Evolutionary conservation across 1,140 invertebrate species (phyloP), one percentile per base, ranked within the genome.

Genomic region (Drosophila kepulauana): DNA sequence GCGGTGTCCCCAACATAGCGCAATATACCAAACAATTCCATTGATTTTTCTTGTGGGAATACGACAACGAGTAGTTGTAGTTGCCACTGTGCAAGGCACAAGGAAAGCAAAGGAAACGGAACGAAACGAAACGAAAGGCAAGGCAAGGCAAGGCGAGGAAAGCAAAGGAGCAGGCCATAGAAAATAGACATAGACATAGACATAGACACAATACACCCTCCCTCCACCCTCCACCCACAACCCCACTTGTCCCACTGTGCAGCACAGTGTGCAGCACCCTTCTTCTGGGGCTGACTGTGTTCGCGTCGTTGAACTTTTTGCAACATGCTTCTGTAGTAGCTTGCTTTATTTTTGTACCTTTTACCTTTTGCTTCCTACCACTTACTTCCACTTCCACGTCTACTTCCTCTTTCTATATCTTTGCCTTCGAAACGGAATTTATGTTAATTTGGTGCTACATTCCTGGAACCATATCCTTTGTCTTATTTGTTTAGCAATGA

Each of bases 31-130:
- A 88, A 89, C 84, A 89, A 88, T 89, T 88, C 85, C 84, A 88
- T 88, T 88, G 84, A 88, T 88, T 88, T 88, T 88, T 88, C 84
- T 88, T 89, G 81, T 88, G 84, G 84, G 84, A 88, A 89, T 88
- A 74, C 59, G 71, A 78, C 38, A 10, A 41, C 56, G 71, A 66
- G 57, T 59, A 84, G 81, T 77, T 74, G 65, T 20, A 20, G 54
- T 25, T 62, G 81, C 56, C 20, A 25, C 20, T 25, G 20, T 25
- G 3, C 20, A 25, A 25, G 20, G 20, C 20, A 25, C 3, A 25
- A 25, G 20, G 20, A 25, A 25, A 25, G 20, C 20, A 25, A 25
- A 25, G 20, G 20, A 25, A 25, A 25, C 20, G 20, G 4, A 25
- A 25, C 20, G 16, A 16, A 16, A 16, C 16, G 20, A 25, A 25